Conservation (phyloP, 2,888 invertebrate species). For the Synergus umbraculus region DNA sequence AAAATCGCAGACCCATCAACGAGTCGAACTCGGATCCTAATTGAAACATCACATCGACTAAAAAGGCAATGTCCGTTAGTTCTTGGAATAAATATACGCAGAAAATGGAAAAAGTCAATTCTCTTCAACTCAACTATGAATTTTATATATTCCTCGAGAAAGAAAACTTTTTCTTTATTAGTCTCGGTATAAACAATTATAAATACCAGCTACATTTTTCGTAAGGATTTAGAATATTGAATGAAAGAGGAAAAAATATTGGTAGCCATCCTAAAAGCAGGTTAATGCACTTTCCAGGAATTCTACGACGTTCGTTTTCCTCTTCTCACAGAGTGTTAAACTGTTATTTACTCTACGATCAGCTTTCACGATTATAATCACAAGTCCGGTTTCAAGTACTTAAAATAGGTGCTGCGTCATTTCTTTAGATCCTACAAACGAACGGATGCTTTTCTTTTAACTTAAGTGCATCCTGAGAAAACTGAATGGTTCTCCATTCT, state of each 20-base stretch:
- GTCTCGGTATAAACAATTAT: not conserved
- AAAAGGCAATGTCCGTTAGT: not conserved
- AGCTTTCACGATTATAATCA: not conserved
- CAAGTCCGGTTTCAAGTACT: not conserved
- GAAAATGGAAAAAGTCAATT: slow-evolving; percentile 1
- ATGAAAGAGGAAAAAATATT: not conserved
- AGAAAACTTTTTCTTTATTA: not conserved
- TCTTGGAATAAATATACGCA: not conserved
- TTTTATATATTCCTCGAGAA: not conserved
- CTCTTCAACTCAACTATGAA: not conserved
- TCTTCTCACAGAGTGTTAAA: not conserved
- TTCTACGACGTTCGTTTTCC: not conserved
- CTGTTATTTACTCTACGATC: slow-evolving; percentile 8
- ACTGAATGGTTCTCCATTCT: not conserved
- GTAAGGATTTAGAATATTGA: not conserved
- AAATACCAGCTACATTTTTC: too few relatives aligned
- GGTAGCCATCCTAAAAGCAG: not conserved
- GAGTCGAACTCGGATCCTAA: not conserved
- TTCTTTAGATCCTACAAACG: not conserved
- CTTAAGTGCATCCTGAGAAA: not conserved
- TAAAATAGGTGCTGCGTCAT: not conserved
- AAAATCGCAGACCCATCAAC: not conserved
- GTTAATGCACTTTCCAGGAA: not conserved
- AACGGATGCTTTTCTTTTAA: not conserved
- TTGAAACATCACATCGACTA: slow-evolving; percentile 7